Percentiles rank a stretch among this genome's conserved stretches.
These are phyloP conservation scores for Rhinophrynus dorsalis DNA, from an alignment of 2,797 vertebrate species.

Conservation along the genomic window DNA sequence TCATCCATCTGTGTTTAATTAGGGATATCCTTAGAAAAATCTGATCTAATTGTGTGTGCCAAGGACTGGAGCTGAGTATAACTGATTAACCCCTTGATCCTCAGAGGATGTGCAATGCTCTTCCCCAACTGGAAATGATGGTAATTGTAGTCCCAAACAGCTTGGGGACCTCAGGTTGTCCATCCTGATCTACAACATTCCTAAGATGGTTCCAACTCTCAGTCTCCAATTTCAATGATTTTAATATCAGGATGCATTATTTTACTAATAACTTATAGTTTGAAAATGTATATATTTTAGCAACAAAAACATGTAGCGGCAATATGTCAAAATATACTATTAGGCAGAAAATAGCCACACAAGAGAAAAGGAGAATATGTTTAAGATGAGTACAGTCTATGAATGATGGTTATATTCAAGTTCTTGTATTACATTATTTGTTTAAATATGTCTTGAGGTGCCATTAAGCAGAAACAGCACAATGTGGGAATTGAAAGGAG, in stretches of 20 bases:
- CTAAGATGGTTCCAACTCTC: slow-evolving; percentile 10
- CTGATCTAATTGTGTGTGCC: too few relatives aligned
- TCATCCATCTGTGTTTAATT: too few relatives aligned
- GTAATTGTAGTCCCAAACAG: too few relatives aligned
- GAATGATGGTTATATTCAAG: neutral
- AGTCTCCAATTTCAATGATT: slow-evolving; percentile 2
- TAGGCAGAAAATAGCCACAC: neutral
- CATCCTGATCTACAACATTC: slow-evolving; percentile 21
- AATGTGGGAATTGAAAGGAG: too few relatives aligned
- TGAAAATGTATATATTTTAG: neutral
- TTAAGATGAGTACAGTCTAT: neutral
- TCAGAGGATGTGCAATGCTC: too few relatives aligned
- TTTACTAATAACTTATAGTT: slow-evolving; percentile 4
- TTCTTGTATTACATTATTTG: neutral
- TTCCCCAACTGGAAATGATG: too few relatives aligned
- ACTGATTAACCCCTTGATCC: too few relatives aligned
- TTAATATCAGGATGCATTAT: slow-evolving; percentile 10
- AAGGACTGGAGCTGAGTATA: too few relatives aligned
- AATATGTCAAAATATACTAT: neutral
- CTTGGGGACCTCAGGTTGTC: too few relatives aligned
- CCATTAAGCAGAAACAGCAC: neutral
- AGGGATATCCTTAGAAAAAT: too few relatives aligned
- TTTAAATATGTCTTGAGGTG: neutral
- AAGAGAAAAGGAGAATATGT: neutral
- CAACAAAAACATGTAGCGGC: neutral